phyloP scores from a whole-genome alignment of 2,797 vertebrate genomes.

The Alauda arvensis region DNA sequence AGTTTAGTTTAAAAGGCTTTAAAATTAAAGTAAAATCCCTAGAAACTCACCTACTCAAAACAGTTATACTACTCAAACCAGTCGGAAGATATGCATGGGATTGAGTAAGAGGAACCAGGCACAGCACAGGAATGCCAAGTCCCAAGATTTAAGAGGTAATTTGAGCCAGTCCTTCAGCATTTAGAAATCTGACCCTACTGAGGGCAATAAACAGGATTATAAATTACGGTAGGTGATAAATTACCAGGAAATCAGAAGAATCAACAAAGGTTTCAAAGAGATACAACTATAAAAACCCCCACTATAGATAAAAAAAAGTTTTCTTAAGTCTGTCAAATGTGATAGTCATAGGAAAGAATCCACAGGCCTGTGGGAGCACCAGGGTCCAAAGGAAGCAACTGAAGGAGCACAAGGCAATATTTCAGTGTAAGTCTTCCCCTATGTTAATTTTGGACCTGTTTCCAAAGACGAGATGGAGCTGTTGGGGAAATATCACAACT shows the following conservation, averaged over 20 bases:
- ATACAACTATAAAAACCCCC: not conserved
- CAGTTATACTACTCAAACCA: not conserved
- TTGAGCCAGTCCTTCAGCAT: constrained; percentile 39
- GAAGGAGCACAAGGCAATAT: not conserved
- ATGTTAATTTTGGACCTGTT: not conserved
- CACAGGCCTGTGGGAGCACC: not conserved
- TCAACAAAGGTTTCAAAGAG: constrained; percentile 32
- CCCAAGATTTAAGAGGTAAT: constrained; percentile 50
- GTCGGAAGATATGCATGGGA: not conserved
- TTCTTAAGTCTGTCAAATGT: not conserved
- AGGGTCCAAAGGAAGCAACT: not conserved
- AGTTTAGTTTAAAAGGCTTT: not conserved
- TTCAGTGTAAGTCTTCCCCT: not conserved
- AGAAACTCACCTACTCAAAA: not conserved
- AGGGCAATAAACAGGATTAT: constrained; percentile 55
- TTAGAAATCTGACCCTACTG: constrained; percentile 44
- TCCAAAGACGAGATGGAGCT: not conserved
- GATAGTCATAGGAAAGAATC: not conserved
- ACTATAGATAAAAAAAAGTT: not conserved
- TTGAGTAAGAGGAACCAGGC: not conserved
- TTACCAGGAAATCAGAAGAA: constrained; percentile 50
- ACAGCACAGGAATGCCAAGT: constrained; percentile 16
- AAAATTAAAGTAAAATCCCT: not conserved
- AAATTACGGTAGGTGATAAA: constrained; percentile 54
- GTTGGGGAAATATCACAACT: not conserved